Base-by-base conservation (phyloP, 2,113 vertebrate species). In the Orientallactaga bullata region DNA sequence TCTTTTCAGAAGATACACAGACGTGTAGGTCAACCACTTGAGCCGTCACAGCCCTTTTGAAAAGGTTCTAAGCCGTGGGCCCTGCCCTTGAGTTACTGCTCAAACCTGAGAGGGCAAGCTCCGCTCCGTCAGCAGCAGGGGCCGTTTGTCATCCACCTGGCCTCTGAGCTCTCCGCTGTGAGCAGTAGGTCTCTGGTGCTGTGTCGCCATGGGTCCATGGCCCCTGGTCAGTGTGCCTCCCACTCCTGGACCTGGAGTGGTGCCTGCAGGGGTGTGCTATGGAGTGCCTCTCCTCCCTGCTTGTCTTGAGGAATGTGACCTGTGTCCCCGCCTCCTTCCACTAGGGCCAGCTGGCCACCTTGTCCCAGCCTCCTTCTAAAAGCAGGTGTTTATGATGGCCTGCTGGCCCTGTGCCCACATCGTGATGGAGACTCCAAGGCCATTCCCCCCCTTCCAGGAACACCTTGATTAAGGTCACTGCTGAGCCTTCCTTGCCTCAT, bases 121-220 rank as follows among this genome's bases (percentile, higher is more conserved):
- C 42, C 30, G 28, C 23, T 51, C 32, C 30, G 21, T 5, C 30
- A 68, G 51, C 42, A 24, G 4, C 17, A 55, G 68, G 24, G 30
- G 26, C 35, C 91, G 24, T 60, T 0, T 0, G 65, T 83, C 89
- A 73, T 26, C 66, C 1, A 2, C 24, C 81, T 95, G 63, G 92
- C 92, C 80, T 88, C 16, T 7, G 90, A 32, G 80, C 87, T 60
- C 32, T 87, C 73, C 63, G 58, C 47, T 85, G n/a, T 47, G 87
- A 13, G 30, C 26, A 6, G 39, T 21, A 60, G 77, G n/a, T 72
- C 0, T 37, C 76, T 69, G n/a, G 86, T 60, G 24, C 93, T 16
- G 32, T 63, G 18, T 73, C 65, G 23, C 37, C 11, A 61, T 8
- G 35, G 26, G 23, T 58, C 63, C 21, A 60, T 32, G 28, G 17